Evolutionary conservation across 35 echinoderm and acorn worm species (phyloP).

Genomic region (Holothuria glaberrima): DNA sequence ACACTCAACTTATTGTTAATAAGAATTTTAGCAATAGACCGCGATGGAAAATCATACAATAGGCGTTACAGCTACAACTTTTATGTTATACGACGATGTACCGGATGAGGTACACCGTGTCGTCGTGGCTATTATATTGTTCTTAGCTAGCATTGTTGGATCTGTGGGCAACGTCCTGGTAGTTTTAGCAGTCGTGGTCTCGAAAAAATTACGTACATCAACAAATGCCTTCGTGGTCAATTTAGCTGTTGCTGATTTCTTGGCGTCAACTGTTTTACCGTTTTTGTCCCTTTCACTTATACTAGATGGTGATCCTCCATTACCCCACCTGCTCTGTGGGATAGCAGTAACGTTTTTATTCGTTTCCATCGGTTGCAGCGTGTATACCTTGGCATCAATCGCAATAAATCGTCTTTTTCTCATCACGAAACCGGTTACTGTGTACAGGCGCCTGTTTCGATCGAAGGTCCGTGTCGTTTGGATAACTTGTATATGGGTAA

Average conservation of each 20-base stretch:
- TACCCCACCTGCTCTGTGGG: no score
- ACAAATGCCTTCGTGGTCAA: constrained; percentile 98
- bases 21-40: no score
- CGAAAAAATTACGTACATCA: constrained; percentile 72
- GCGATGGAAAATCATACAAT: no score
- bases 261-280: constrained; percentile 63
- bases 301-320: no score
- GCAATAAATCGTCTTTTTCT: constrained; percentile 71
- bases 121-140: constrained; percentile 57
- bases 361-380: constrained; percentile 66
- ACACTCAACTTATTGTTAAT: no score
- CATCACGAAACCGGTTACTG: constrained; percentile 54
- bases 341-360: constrained; percentile 63
- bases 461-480: constrained; percentile 49
- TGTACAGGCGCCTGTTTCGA: constrained; percentile 63
- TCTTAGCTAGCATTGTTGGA: constrained; percentile 51
- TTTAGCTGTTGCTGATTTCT: constrained; percentile 80
- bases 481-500: constrained; percentile 74
- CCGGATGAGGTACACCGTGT: constrained; percentile 50
- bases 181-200: constrained; percentile 63
- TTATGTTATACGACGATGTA: no score
- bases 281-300: constrained; percentile 67
- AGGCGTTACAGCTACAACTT: no score
- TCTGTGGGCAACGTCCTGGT: constrained; percentile 72
- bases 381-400: constrained; percentile 72